Evolutionary conservation across 2,888 invertebrate species (phyloP), one percentile per base, ranked within the genome.

Genomic region (Mongoloraphidia duomilia): DNA sequence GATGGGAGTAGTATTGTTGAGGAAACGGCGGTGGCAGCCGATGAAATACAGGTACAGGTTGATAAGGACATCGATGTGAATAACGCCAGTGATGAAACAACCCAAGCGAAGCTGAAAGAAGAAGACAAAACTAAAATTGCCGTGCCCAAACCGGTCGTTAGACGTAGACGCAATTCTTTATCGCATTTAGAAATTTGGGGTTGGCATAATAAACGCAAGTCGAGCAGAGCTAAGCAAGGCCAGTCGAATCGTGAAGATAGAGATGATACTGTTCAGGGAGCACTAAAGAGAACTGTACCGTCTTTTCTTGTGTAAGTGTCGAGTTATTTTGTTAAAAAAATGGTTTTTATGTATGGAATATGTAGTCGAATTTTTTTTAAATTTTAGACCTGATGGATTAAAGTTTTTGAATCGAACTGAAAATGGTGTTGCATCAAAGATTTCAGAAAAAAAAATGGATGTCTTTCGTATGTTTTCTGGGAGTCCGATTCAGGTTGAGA

Each of bases 171-270:
- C 38, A 84, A 83, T 65, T 80, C 82, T 34, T 67, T 85, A 11
- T 80, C 79, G 44, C 80, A 80, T 56, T 65, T 87, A 17, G 80
- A 84, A 57, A 81, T 82, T 56, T 84, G 86, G 84, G 82, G 83
- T 46, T 86, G 85, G 83, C 84, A 84, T 57, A 73, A 73, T 47
- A 80, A 75, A 56, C 62, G 77, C 14, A 71, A 74, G 52, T 72
- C 75, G 10, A 67, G 67, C 1, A 61, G 71, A n/a, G 73, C 71
- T 49, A 48, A 48, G 13, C 33, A 36, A 5, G 26, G 38, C 2
- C 35, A 43, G 10, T 26, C 33, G 9, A 13, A 34, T 12, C 33
- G 37, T 11, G 43, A 42, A 36, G 74, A 72, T 53, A 66, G 71
- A 56, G 77, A 77, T 63, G 76, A 80, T 55, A 78, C 78, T 37